Evolutionary conservation across 2,888 invertebrate species (phyloP), one percentile per base, ranked within the genome.

Genomic region (Ophioninae sp.): DNA sequence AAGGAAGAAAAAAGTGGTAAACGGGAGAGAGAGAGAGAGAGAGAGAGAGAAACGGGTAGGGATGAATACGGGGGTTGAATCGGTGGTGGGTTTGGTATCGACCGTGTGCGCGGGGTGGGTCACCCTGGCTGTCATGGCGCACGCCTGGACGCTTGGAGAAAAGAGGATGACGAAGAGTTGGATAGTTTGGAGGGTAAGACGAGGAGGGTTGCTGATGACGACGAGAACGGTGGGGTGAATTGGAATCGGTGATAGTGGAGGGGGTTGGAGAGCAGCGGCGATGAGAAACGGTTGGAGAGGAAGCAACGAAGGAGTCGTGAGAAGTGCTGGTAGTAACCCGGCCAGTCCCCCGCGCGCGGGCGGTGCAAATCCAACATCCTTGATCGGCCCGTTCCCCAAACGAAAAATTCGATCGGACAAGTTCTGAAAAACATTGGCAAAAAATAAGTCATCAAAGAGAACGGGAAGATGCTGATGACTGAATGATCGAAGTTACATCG

Each of bases 321-420:
- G 13, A 13, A 88, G 87, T 87, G 90, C 89, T 90, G 90, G 89
- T 91, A 90, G 92, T 90, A 90, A 89, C 91, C 91, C 90, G 91
- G 92, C 90, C 91, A 92, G 92, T 90, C 88, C 90, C 91, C 91
- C 91, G 91, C 91, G 91, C 89, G 91, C 91, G 91, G 91, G 91
- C 91, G 91, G 90, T 91, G 91, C 90, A 90, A 41, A 64, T 74
- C 61, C 64, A 74, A 74, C 74, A 74, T 64, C 74, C 44, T 51
- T 64, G 30, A 30, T 37, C 22, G 73, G 73, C 63, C 63, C 61
- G 39, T 41, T 68, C 17, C 17, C 13, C 13, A 51, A 51, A 59
- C 59, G 59, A 6, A 2, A 5, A 9, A 59, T 51, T 51, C 17
- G 51, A 17, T 13, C 17, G 6, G 30, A 1, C 30, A 30, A 30